phyloP scores from a whole-genome alignment of 2,797 vertebrate genomes.

The Lithobates sylvaticus region DNA sequence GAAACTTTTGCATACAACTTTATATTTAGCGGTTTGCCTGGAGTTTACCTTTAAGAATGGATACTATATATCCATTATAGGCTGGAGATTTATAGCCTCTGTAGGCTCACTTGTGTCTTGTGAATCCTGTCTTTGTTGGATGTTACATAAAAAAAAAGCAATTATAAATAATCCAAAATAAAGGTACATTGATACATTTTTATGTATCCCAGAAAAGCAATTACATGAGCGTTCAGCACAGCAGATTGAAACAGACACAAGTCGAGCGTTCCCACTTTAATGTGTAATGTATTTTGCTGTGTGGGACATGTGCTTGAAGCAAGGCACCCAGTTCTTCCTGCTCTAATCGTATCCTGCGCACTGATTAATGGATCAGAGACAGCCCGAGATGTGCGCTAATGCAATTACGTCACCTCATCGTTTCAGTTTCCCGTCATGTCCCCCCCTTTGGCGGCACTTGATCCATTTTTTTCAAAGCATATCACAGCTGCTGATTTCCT shows the following conservation, averaged over 20 bases:
- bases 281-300: slow-evolving; percentile 32
- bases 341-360: slow-evolving; percentile 40
- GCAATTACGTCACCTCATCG: slow-evolving; percentile 47
- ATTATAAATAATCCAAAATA: background rate
- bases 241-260: slow-evolving; percentile 21
- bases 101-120: no score
- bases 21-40: no score
- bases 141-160: background rate
- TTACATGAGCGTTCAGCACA: background rate
- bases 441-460: background rate
- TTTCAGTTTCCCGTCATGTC: slow-evolving; percentile 17
- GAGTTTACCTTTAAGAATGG: no score
- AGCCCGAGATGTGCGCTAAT: slow-evolving; percentile 36
- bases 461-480: slow-evolving; percentile 32
- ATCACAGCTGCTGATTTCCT: background rate
- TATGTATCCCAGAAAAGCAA: background rate
- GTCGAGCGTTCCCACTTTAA: slow-evolving; percentile 11
- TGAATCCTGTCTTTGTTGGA: background rate
- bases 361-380: slow-evolving; percentile 52
- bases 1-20: no score
- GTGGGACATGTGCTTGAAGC: slow-evolving; percentile 32
- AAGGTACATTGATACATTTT: background rate
- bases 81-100: no score
- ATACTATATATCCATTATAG: no score
- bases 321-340: slow-evolving; percentile 37